A percentile compares a stretch with the other conserved stretches of the same genome.
phyloP scores from a whole-genome alignment of 1,140 invertebrate genomes.

The Ips typographus region DNA sequence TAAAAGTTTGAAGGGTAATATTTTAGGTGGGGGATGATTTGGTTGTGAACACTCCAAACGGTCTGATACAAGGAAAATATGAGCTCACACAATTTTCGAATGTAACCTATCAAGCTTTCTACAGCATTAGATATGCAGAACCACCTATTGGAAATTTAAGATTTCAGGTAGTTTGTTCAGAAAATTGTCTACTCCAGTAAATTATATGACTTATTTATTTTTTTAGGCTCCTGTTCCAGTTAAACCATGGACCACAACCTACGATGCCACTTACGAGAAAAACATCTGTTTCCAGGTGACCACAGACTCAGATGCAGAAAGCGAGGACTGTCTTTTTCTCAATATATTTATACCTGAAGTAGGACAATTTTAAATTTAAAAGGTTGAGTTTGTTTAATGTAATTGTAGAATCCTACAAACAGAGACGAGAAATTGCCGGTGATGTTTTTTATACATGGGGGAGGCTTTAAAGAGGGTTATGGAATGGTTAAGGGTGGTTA shows the following conservation, averaged over 20 bases:
- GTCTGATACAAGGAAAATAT: not conserved
- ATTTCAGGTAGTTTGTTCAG: conserved; percentile 6
- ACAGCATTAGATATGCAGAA: conserved; percentile 27
- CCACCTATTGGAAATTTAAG: conserved; percentile 26
- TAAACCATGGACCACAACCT: conserved; percentile 26
- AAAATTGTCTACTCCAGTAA: not conserved
- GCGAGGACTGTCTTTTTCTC: conserved; percentile 35
- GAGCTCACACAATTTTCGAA: not conserved
- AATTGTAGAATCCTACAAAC: not conserved
- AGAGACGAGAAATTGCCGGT: conserved; percentile 9
- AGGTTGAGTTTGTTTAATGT: not conserved
- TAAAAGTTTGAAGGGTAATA: too few species aligned
- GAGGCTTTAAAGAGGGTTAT: conserved; percentile 20
- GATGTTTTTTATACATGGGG: conserved; percentile 29
- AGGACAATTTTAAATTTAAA: not conserved
- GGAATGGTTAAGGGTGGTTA: conserved; percentile 17
- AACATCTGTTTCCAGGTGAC: conserved; percentile 24
- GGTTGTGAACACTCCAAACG: not conserved
- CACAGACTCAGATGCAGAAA: conserved; percentile 18
- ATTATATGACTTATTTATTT: not conserved
- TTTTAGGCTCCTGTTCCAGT: conserved; percentile 17
- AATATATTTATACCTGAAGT: conserved; percentile 33
- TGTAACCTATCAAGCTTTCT: conserved; percentile 12
- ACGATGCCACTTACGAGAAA: conserved; percentile 30
- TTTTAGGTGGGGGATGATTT: not conserved